Base-by-base conservation (phyloP, 2,113 vertebrate species). In the Eleginops maclovinus region DNA sequence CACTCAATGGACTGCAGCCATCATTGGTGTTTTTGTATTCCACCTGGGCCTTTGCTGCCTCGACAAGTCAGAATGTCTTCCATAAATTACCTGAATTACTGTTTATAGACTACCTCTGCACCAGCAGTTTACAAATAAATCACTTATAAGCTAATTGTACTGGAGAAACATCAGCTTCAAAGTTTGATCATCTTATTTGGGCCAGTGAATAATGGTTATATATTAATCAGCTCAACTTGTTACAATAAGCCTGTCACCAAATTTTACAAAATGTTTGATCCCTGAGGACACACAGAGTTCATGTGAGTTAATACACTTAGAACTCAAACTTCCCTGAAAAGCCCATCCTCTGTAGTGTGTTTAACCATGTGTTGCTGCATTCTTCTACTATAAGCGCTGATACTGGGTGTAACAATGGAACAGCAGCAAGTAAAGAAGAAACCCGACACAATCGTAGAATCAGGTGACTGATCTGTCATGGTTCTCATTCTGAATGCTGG, bases 341-440 rank as follows among this genome's bases (percentile, higher is more conserved):
- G 54, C 49, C 77, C 58, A 63, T 43, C 50, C 55, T 43, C 46
- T 76, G 53, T 41, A 62, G 53, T 12, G 9, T 24, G 49, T 24
- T 75, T 40, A 71, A 49, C 15, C 79, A 71, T 74, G 71, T 61
- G 46, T 64, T 60, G 50, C 43, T 47, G 14, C 22, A 79, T 56
- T 69, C 44, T 56, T 26, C 26, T 55, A 31, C 41, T 49, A 21
- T 31, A 50, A 59, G 71, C 13, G 26, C 16, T 16, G 4, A 43
- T 64, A 22, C 31, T 61, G 55, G 21, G 51, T 40, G 3, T 49
- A 67, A 43, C 58, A 51, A 63, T 31, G 9, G 0, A 41, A 64
- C 22, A 13, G 22, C 21, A 60, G 51, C 21, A 15, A 58, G 24
- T 28, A 11, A 21, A 28, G 28, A 19, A 14, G 16, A 28, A 26